A percentile compares a stretch with the other conserved stretches of the same genome.
phyloP scores from a whole-genome alignment of 1,140 invertebrate species.

The Papilio aristodemus region DNA sequence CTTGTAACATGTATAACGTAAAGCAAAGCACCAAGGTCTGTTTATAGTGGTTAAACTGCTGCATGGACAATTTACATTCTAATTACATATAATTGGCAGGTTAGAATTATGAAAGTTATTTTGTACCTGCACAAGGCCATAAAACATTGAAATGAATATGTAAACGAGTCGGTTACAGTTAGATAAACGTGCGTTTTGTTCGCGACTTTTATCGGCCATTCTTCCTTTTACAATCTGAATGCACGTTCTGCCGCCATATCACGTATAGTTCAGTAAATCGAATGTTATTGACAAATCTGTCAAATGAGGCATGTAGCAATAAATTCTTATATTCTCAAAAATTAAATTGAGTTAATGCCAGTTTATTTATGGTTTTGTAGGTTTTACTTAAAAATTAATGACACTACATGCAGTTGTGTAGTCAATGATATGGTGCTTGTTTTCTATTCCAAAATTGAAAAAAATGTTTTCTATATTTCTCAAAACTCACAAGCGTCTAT shows the following conservation, averaged over 20 bases:
- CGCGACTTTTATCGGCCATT: conserved; percentile 10
- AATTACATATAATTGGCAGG: conserved; percentile 29
- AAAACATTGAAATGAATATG: conserved; percentile 23
- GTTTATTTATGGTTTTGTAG: too few relatives aligned
- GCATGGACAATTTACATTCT: conserved; percentile 28
- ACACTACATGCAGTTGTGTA: too few relatives aligned
- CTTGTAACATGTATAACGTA: not conserved
- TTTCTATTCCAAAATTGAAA: too few relatives aligned
- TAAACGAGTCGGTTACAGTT: conserved; percentile 2
- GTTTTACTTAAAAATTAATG: too few relatives aligned
- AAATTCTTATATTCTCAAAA: too few relatives aligned
- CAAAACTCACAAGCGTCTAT: too few relatives aligned
- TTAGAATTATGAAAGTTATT: conserved; percentile 28
- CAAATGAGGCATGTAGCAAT: not conserved
- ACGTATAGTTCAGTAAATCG: not conserved
- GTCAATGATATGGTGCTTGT: too few relatives aligned
- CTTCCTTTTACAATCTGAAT: not conserved
- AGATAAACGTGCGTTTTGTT: conserved; percentile 28
- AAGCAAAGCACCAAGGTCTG: conserved; percentile 25
- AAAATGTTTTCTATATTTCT: too few relatives aligned
- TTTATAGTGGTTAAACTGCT: not conserved
- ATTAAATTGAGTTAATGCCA: too few relatives aligned
- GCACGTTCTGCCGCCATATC: conserved; percentile 8
- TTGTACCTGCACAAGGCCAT: conserved; percentile 30
- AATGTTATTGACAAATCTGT: not conserved